These are phyloP conservation scores for Salvelinus fontinalis DNA, from an alignment of 2,113 vertebrate genomes.

Conservation along the genomic window DNA sequence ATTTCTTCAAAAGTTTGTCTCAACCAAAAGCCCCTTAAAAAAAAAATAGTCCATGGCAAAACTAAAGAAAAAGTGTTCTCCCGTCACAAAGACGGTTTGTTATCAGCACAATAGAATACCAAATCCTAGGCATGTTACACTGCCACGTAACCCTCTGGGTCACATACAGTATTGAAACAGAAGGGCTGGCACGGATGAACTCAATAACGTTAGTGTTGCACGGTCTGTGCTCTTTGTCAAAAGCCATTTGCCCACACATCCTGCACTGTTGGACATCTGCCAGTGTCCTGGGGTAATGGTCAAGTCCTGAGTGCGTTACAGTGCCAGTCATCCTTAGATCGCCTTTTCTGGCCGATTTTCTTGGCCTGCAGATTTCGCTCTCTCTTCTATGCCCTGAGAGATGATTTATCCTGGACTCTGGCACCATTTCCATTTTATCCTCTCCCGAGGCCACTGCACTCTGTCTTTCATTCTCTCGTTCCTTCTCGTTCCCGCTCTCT, in stretches of 20 bases:
- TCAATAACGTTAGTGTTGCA: neutral
- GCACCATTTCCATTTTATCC: constrained; percentile 6
- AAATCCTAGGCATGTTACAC: neutral
- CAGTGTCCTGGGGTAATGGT: neutral
- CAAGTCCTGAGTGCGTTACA: neutral
- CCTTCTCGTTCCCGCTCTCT: neutral
- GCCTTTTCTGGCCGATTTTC: constrained; percentile 4
- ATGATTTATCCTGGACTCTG: constrained; percentile 9
- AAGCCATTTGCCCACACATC: neutral
- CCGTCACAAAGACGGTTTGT: too few relatives aligned
- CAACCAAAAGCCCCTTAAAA: neutral
- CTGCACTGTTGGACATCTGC: neutral
- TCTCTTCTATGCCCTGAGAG: neutral
- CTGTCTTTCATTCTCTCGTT: neutral
- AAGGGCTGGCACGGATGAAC: neutral
- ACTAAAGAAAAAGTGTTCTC: neutral
- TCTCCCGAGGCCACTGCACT: constrained; percentile 7
- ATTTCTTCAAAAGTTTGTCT: neutral
- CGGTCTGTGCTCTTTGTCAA: neutral
- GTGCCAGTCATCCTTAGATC: constrained; percentile 4
- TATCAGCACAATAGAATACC: neutral
- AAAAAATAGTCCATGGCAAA: neutral
- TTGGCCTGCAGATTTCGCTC: too few relatives aligned
- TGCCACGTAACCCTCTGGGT: neutral
- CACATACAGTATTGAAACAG: neutral